Conservation (phyloP, 2,888 invertebrate species). For the Ophion ventricosus region DNA sequence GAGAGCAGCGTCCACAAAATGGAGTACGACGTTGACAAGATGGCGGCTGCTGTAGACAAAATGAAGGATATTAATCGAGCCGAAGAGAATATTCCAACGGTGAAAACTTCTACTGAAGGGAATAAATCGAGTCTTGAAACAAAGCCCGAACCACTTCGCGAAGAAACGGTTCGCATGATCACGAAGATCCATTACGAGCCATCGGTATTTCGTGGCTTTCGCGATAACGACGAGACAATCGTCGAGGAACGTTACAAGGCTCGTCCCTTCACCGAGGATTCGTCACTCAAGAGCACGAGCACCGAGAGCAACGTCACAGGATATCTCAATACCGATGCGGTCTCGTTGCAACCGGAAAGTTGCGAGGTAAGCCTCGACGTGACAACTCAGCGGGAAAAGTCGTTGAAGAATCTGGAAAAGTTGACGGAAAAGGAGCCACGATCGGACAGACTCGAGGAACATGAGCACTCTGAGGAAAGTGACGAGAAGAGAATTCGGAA, state of each 20-base stretch:
- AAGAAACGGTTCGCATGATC: constrained; percentile 63
- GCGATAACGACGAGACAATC: constrained; percentile 23
- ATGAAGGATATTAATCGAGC: background rate
- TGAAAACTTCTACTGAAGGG: background rate
- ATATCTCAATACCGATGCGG: constrained; percentile 38
- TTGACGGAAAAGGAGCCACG: background rate
- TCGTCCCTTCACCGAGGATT: constrained; percentile 41
- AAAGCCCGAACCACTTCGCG: constrained; percentile 26
- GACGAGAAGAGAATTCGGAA: background rate
- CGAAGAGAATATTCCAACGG: background rate
- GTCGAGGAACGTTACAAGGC: constrained; percentile 44
- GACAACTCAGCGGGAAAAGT: background rate
- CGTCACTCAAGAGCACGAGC: constrained; percentile 56
- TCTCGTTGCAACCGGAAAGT: constrained; percentile 40
- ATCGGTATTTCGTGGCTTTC: constrained; percentile 49
- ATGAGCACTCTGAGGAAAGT: background rate
- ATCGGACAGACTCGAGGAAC: background rate
- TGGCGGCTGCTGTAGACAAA: background rate
- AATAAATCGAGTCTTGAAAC: background rate
- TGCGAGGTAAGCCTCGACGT: constrained; percentile 8
- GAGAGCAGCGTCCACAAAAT: background rate
- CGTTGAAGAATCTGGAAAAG: background rate
- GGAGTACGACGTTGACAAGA: constrained; percentile 1
- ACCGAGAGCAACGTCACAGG: constrained; percentile 41
- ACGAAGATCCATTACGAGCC: constrained; percentile 61